phyloP scores from a whole-genome alignment of 1,140 invertebrate genomes.

The Sycophaga agraensis region DNA sequence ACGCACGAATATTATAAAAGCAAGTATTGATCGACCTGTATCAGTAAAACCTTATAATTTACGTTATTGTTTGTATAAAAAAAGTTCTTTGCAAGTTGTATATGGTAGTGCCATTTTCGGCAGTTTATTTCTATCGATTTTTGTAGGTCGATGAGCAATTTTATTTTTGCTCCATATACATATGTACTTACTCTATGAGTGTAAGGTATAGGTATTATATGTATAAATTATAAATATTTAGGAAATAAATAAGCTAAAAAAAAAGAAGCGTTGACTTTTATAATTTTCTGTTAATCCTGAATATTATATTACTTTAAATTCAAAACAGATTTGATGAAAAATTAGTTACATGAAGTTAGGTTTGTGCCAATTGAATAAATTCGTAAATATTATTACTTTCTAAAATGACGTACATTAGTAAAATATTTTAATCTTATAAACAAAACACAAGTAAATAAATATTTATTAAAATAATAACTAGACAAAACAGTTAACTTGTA shows the following conservation, averaged over 20 bases:
- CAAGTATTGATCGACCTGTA: slow-evolving; percentile 1
- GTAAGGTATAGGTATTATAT: slow-evolving; percentile 32
- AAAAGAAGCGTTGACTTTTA: too few relatives aligned
- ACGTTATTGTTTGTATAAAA: slow-evolving; percentile 6
- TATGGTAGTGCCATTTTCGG: slow-evolving; percentile 26
- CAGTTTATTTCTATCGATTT: slow-evolving; percentile 20
- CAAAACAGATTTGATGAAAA: too few relatives aligned
- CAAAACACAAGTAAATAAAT: too few relatives aligned
- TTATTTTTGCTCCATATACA: slow-evolving; percentile 28
- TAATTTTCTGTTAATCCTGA: too few relatives aligned
- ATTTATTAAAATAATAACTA: background rate
- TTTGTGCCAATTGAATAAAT: too few relatives aligned
- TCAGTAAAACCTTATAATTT: slow-evolving; percentile 4
- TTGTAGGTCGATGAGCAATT: slow-evolving; percentile 19
- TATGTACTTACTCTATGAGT: slow-evolving; percentile 26
- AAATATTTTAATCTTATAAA: too few relatives aligned
- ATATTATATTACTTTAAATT: too few relatives aligned
- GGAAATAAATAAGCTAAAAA: slow-evolving; percentile 20
- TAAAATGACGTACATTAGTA: too few relatives aligned
- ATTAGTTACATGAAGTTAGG: too few relatives aligned
- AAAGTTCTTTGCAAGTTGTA: slow-evolving; percentile 12
- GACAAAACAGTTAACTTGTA: background rate
- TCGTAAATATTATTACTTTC: too few relatives aligned
- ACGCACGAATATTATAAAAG: background rate
- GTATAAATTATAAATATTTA: slow-evolving; percentile 27